Conservation (phyloP, 1,140 invertebrate genomes). For the Drosophila ficusphila region DNA sequence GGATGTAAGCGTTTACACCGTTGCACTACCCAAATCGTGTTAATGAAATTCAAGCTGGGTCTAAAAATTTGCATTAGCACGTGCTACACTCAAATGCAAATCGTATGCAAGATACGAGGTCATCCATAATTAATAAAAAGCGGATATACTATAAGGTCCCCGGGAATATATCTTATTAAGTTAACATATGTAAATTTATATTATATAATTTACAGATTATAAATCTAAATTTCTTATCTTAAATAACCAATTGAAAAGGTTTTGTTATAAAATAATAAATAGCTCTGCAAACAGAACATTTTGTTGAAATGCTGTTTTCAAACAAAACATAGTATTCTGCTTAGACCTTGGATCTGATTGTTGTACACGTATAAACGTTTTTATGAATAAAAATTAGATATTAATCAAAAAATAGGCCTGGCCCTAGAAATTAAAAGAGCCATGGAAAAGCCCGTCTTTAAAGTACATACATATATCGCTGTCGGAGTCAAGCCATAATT, state of each 20-base stretch:
- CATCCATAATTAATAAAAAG: conserved; percentile 1
- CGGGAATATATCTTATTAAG: too few relatives aligned
- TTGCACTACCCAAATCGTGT: conserved; percentile 57
- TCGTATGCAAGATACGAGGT: neutral
- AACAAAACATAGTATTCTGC: too few relatives aligned
- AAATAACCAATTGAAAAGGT: neutral
- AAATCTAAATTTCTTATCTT: neutral
- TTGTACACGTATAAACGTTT: too few relatives aligned
- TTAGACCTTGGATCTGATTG: too few relatives aligned
- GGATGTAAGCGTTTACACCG: neutral
- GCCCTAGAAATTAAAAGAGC: neutral
- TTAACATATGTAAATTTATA: too few relatives aligned
- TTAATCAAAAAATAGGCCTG: neutral
- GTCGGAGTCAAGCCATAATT: conserved; percentile 16
- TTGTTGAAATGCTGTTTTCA: too few relatives aligned
- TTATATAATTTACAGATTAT: too few relatives aligned
- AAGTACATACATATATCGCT: neutral
- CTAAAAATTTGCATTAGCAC: conserved; percentile 34
- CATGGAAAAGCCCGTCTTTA: neutral
- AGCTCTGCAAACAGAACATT: too few relatives aligned
- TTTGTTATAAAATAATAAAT: too few relatives aligned
- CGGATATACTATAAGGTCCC: neutral
- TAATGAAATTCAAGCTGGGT: conserved; percentile 72
- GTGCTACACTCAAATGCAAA: conserved; percentile 12
- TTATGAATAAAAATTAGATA: too few relatives aligned